These are phyloP conservation scores for Strix aluco DNA, from an alignment of 2,113 vertebrate species.

Conservation along the genomic window DNA sequence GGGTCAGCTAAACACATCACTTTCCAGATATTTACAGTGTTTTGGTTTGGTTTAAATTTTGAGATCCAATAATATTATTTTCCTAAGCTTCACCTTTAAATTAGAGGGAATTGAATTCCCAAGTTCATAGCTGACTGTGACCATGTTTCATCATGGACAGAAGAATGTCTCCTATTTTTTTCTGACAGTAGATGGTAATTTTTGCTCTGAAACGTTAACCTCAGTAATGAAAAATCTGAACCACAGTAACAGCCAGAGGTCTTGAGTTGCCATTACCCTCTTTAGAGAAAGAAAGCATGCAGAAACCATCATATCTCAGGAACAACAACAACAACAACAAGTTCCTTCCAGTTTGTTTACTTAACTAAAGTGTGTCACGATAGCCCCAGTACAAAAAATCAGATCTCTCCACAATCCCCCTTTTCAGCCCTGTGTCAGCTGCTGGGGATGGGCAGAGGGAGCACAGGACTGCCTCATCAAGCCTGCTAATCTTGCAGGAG, in stretches of 20 bases:
- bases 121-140: background rate
- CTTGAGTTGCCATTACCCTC: background rate
- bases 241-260: background rate
- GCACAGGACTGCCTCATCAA: background rate
- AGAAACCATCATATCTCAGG: background rate
- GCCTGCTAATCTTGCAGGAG: background rate
- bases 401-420: background rate
- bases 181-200: background rate
- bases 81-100: background rate
- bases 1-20: background rate
- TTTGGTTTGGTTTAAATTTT: background rate
- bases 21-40: background rate
- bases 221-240: background rate
- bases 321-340: background rate
- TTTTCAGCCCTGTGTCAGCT: background rate
- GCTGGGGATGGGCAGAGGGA: background rate
- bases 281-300: background rate
- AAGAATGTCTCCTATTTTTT: background rate
- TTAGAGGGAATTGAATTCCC: background rate
- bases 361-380: background rate
- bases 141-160: background rate
- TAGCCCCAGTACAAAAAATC: background rate
- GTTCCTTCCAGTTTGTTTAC: background rate
- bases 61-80: background rate
- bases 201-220: background rate